These are phyloP conservation scores for Rachycentron canadum DNA, from an alignment of 2,797 vertebrate species.

Conservation along the genomic window DNA sequence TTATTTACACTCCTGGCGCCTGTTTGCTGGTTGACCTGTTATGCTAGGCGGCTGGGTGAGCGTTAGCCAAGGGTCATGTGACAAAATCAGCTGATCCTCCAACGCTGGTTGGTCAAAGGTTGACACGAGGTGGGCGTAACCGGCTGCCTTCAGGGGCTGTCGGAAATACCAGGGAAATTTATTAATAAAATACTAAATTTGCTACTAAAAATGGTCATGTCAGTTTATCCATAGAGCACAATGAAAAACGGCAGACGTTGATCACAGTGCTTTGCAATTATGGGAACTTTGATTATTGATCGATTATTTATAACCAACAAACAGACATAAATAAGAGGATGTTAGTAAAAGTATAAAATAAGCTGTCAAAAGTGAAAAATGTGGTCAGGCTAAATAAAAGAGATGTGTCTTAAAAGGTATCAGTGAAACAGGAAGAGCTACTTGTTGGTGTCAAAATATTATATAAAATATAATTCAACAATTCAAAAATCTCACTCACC, in stretches of 20 bases:
- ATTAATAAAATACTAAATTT: no score
- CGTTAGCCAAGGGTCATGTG: slow-evolving; percentile 79
- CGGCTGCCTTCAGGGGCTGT: slow-evolving; percentile 20
- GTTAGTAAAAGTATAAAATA: neutral
- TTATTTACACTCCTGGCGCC: neutral
- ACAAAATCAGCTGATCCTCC: slow-evolving; percentile 79
- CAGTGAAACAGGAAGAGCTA: neutral
- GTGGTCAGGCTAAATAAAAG: no score
- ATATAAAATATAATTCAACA: no score
- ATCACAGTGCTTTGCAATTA: neutral
- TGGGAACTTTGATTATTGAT: neutral
- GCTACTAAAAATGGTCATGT: no score
- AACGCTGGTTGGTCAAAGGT: slow-evolving; percentile 72
- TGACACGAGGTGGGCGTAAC: slow-evolving; percentile 51
- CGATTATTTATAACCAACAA: neutral
- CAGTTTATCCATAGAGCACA: neutral
- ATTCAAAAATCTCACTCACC: no score
- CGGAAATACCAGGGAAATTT: slow-evolving; percentile 4
- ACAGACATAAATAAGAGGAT: neutral
- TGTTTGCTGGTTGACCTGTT: slow-evolving; percentile 39
- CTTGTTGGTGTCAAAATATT: neutral
- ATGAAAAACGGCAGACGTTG: neutral
- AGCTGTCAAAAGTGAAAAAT: no score
- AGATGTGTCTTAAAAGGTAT: no score
- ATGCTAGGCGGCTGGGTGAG: slow-evolving; percentile 45